phyloP scores from a whole-genome alignment of 1,140 invertebrate genomes.

The Rhagoletis pomonella region DNA sequence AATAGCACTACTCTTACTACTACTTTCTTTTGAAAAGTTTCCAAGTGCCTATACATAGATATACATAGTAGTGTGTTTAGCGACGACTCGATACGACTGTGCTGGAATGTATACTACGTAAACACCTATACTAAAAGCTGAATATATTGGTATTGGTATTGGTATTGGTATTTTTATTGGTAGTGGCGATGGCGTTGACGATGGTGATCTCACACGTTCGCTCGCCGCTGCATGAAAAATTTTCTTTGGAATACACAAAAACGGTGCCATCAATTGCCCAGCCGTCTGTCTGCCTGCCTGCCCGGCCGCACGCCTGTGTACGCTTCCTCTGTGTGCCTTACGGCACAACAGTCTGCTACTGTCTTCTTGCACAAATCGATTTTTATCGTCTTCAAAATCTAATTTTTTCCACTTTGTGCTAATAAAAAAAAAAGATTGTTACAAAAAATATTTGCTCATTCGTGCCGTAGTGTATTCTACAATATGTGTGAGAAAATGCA shows the following conservation, averaged over 20 bases:
- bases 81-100: background rate
- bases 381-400: constrained; percentile 35
- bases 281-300: constrained; percentile 7
- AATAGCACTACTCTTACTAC: background rate
- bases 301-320: background rate
- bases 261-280: constrained; percentile 41
- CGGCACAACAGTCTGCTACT: background rate
- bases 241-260: constrained; percentile 43
- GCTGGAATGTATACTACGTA: background rate
- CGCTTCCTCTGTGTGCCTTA: background rate
- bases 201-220: constrained; percentile 42
- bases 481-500: constrained; percentile 10
- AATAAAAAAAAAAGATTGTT: constrained; percentile 29
- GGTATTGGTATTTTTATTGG: constrained; percentile 18
- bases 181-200: constrained; percentile 3
- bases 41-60: no score
- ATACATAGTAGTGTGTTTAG: no score
- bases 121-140: background rate
- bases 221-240: constrained; percentile 33
- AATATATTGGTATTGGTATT: constrained; percentile 36
- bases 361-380: constrained; percentile 25
- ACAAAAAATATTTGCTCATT: background rate
- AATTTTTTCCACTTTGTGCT: constrained; percentile 46
- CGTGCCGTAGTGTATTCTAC: background rate
- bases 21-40: background rate